phyloP scores from a whole-genome alignment of 2,113 vertebrate genomes.

The Lethenteron camtschaticum region DNA sequence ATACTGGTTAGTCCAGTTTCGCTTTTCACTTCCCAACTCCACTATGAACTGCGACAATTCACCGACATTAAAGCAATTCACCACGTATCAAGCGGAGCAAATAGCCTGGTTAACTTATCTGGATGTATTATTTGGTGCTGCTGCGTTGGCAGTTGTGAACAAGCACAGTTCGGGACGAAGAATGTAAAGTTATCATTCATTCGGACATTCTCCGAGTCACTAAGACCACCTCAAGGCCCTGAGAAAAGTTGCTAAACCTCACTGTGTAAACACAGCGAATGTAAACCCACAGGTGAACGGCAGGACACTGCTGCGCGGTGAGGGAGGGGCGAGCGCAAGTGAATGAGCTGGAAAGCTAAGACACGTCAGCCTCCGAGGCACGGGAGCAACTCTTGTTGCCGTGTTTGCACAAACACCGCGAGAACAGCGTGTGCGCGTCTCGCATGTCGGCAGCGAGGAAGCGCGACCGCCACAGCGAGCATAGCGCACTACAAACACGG shows the following conservation, averaged over 20 bases:
- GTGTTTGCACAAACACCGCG: background rate
- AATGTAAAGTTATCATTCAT: background rate
- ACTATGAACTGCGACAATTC: too few species aligned
- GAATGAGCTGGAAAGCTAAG: background rate
- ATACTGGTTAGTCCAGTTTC: too few species aligned
- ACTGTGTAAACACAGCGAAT: background rate
- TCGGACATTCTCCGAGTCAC: background rate
- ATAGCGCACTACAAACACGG: background rate
- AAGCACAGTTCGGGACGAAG: background rate
- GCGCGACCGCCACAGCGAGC: background rate
- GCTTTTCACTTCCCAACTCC: too few species aligned
- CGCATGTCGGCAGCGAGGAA: background rate
- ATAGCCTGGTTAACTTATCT: background rate
- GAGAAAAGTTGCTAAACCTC: background rate
- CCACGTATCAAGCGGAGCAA: background rate
- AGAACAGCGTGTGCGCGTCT: background rate
- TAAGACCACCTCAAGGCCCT: background rate
- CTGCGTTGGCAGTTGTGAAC: background rate
- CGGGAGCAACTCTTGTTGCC: background rate
- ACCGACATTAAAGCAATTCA: background rate
- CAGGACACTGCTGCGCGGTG: background rate
- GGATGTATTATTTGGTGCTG: background rate
- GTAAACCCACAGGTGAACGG: background rate
- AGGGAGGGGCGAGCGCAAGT: background rate
- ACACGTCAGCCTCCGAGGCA: background rate